Evolutionary conservation across 2,888 invertebrate genomes (phyloP), one percentile per base, ranked within the genome.

Genomic region (Leptinotarsa juncta): DNA sequence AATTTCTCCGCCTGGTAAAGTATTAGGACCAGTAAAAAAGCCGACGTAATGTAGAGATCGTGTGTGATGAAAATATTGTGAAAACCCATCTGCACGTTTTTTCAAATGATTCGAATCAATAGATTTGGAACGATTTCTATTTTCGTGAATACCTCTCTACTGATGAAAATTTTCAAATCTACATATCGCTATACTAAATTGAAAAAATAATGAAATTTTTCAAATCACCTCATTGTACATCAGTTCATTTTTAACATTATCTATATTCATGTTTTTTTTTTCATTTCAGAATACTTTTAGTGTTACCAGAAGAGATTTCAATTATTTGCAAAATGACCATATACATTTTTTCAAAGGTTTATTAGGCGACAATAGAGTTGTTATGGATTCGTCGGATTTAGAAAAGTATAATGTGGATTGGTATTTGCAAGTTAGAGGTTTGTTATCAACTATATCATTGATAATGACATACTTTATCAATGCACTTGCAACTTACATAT

Each of bases 361-460:
- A 55, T 87, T 96, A 20, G 93, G 92, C 14, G 87, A 89, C 65
- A 89, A 90, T 14, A 87, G 94, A 82, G 92, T 96, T 4, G 84
- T 96, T 66, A 94, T 94, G 20, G 94, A 95, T 77, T 88, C 91
- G 48, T 90, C 90, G 70, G 97, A 97, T 84, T 90, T 97, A 66
- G 91, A 93, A 73, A 90, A 92, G 2, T 96, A 94, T 85, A 98
- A 98, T 86, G 93, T 93, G 69, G 98, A 97, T 88, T 98, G 96
- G 94, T 90, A 94, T 79, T 93, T 91, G 85, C 94, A 93, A 84
- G 94, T 95, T 80, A 91, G 94, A 91, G 98, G 97, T 96, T 71
- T 50, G 77, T 74, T 50, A n/a, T n/a, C 7, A 67, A 60, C 42
- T 55, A 15, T 50, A 26, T 18, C 10, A n/a, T 16, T 18, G 57